Evolutionary conservation across 2,888 invertebrate genomes (phyloP).

Genomic region (Yponomeuta sedellus): DNA sequence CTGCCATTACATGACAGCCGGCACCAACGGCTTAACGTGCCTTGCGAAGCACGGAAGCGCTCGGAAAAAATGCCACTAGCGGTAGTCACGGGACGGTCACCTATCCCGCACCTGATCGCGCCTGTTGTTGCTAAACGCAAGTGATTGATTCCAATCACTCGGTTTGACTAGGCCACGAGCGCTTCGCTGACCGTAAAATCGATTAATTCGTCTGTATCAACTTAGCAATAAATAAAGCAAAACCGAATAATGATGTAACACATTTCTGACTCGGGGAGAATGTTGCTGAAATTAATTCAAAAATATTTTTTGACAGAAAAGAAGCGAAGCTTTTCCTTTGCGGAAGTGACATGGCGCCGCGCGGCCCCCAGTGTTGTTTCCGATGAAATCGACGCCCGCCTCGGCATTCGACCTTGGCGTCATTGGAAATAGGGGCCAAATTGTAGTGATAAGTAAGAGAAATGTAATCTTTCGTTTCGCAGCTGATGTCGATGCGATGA

Average conservation of each 20-base stretch:
- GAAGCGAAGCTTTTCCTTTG: slow-evolving; percentile 37
- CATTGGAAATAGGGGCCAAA: slow-evolving; percentile 40
- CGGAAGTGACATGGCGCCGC: slow-evolving; percentile 44
- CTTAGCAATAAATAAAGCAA: not conserved
- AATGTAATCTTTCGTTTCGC: slow-evolving; percentile 48
- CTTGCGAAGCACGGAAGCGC: too few relatives aligned
- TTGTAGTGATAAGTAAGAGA: slow-evolving; percentile 33
- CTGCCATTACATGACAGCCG: too few relatives aligned
- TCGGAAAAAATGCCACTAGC: too few relatives aligned
- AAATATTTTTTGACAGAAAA: slow-evolving; percentile 16
- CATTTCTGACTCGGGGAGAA: not conserved
- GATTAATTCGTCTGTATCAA: not conserved
- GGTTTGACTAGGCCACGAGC: too few relatives aligned
- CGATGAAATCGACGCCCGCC: slow-evolving; percentile 35
- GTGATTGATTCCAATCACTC: too few relatives aligned
- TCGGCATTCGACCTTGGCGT: slow-evolving; percentile 33
- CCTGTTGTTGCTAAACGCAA: too few relatives aligned
- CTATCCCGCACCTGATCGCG: too few relatives aligned
- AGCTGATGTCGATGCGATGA: slow-evolving; percentile 44
- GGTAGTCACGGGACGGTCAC: too few relatives aligned
- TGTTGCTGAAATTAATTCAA: not conserved
- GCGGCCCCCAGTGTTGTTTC: slow-evolving; percentile 32
- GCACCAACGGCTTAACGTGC: too few relatives aligned
- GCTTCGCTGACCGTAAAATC: not conserved
- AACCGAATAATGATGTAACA: not conserved